Evolutionary conservation across 2,797 vertebrate genomes (phyloP).

Genomic region (Pyrocephalus nanus): DNA sequence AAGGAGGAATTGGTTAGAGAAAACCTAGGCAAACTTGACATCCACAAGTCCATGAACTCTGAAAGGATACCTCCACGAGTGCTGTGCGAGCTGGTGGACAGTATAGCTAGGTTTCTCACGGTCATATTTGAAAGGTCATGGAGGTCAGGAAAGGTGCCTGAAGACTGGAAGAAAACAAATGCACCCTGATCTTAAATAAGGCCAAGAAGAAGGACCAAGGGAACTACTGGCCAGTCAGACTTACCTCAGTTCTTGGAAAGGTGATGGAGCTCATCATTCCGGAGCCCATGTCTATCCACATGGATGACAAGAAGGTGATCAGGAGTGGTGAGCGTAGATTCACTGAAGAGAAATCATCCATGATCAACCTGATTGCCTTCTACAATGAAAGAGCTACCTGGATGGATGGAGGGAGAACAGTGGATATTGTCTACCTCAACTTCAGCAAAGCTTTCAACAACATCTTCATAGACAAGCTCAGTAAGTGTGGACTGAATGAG

Average conservation of each 20-base stretch:
- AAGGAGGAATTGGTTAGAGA: not conserved
- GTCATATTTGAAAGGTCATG: not conserved
- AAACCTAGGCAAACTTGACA: not conserved
- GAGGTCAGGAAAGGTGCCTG: not conserved
- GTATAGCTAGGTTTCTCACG: fast-evolving
- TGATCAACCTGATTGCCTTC: not conserved
- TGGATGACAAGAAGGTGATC: not conserved
- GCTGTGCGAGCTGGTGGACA: not conserved
- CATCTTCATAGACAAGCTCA: not conserved
- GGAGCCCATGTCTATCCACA: not conserved
- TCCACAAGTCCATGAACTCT: not conserved
- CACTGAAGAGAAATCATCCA: not conserved
- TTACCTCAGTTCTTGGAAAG: not conserved
- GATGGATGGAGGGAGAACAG: not conserved
- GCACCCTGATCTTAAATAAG: not conserved
- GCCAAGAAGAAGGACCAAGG: not conserved
- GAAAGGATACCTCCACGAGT: not conserved
- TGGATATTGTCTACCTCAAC: not conserved
- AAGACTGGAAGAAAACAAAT: not conserved
- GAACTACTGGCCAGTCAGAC: not conserved
- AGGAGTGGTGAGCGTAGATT: not conserved
- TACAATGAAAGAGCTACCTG: too few relatives aligned
- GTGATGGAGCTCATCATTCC: not conserved
- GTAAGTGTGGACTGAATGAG: too few relatives aligned
- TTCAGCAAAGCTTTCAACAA: not conserved